phyloP scores from a whole-genome alignment of 53 echinoderm and acorn worm genomes.

The Zoroaster sp. region DNA sequence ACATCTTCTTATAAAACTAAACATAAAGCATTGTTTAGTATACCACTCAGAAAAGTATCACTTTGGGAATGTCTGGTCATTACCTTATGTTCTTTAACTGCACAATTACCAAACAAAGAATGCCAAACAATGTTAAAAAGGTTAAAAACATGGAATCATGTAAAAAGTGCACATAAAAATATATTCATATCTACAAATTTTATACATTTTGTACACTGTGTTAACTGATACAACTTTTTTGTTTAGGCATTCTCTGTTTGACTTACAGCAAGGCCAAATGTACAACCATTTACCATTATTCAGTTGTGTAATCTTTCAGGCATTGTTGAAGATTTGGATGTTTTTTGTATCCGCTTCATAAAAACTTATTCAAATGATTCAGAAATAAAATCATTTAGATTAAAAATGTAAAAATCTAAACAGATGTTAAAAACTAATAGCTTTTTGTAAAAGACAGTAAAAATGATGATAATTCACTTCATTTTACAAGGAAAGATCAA shows the following conservation, averaged over 20 bases:
- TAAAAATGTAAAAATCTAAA: background rate
- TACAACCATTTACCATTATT: background rate
- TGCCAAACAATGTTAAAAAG: slow-evolving; percentile 8
- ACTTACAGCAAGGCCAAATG: background rate
- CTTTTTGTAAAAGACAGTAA: background rate
- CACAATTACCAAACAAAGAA: slow-evolving; percentile 21
- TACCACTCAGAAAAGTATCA: no score
- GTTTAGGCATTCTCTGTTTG: slow-evolving; percentile 27
- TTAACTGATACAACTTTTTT: background rate
- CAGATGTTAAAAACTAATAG: background rate
- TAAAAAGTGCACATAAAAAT: slow-evolving; percentile 61
- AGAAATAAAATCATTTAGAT: background rate
- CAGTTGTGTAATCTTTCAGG: background rate
- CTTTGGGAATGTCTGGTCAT: background rate
- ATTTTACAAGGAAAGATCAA: background rate
- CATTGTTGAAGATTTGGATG: no score
- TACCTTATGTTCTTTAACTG: background rate
- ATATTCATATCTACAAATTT: slow-evolving; percentile 54
- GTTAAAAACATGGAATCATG: slow-evolving; percentile 21
- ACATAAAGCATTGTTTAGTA: no score
- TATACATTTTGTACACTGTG: slow-evolving; percentile 51
- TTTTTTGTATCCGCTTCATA: no score
- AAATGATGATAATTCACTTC: background rate
- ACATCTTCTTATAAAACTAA: no score
- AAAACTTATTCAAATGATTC: background rate